Evolutionary conservation across 2,113 vertebrate genomes (phyloP).

Genomic region (Cebus imitator): DNA sequence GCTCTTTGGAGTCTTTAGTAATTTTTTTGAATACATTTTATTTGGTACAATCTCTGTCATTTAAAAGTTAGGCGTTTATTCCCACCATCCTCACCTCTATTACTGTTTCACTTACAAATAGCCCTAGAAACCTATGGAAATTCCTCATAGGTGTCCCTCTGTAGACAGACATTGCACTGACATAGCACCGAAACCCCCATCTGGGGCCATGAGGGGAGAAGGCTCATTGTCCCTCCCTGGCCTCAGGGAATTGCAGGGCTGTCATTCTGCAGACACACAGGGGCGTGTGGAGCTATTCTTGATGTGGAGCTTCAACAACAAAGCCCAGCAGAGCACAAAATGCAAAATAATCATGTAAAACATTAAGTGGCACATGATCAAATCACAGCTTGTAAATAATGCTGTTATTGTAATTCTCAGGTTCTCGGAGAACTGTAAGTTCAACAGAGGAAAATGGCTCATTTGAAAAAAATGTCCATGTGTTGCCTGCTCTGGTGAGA

Average conservation of each 20-base stretch:
- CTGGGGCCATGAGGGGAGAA: background rate
- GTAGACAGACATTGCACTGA: background rate
- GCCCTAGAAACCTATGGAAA: background rate
- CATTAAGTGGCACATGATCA: background rate
- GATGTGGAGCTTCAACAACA: slow-evolving; percentile 17
- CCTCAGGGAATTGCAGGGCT: background rate
- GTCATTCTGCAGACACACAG: background rate
- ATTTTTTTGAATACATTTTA: background rate
- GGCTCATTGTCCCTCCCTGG: background rate
- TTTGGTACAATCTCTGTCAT: slow-evolving; percentile 5
- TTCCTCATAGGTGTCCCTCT: background rate
- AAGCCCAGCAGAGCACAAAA: background rate
- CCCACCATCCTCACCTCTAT: background rate
- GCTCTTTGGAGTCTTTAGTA: background rate
- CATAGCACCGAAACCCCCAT: background rate
- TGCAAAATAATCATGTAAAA: background rate
- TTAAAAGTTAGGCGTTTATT: background rate
- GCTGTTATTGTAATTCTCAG: background rate
- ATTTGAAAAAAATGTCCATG: background rate
- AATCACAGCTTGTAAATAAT: background rate
- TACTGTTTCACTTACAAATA: background rate
- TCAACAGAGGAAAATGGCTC: background rate
- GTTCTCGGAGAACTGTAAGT: background rate
- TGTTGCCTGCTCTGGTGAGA: background rate
- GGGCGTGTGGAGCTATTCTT: background rate